Percentiles rank a stretch among this genome's conserved stretches.
These are phyloP conservation scores for Pseudorasbora parva DNA, from an alignment of 2,113 vertebrate species.

Conservation along the genomic window DNA sequence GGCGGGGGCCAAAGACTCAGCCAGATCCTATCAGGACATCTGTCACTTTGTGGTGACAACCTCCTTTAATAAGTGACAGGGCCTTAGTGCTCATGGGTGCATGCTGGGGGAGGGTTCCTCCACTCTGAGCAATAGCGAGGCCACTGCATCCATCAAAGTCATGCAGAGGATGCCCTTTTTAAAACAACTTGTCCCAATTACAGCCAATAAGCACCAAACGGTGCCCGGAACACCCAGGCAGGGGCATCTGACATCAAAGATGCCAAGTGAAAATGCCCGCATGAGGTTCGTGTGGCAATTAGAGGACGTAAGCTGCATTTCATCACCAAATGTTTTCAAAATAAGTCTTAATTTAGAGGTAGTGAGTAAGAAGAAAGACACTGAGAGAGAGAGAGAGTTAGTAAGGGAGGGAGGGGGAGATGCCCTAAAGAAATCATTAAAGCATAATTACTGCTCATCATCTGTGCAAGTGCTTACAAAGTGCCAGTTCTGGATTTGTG, in stretches of 20 bases:
- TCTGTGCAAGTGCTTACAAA: constrained; percentile 76
- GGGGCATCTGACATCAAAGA: constrained; percentile 71
- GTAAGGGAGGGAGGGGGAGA: constrained; percentile 59
- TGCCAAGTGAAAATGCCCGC: constrained; percentile 58
- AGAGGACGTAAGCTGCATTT: constrained; percentile 68
- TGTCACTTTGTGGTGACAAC: constrained; percentile 91
- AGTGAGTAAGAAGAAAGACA: constrained; percentile 23
- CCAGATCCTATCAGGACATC: constrained; percentile 91
- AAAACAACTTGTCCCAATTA: constrained; percentile 76
- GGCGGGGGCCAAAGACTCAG: constrained; percentile 81
- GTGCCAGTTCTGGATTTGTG: constrained; percentile 70
- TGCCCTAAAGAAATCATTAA: constrained; percentile 80
- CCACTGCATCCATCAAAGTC: constrained; percentile 73
- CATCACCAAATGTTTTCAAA: constrained; percentile 75
- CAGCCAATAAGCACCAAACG: constrained; percentile 69
- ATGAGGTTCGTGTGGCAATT: constrained; percentile 66
- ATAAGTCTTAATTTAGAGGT: constrained; percentile 70
- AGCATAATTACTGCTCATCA: constrained; percentile 77
- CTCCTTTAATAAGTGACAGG: constrained; percentile 86
- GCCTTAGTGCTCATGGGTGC: constrained; percentile 79
- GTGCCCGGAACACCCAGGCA: constrained; percentile 63
- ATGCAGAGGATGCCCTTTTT: constrained; percentile 66
- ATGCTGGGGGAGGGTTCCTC: constrained; percentile 58
- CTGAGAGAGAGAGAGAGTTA: constrained; percentile 13
- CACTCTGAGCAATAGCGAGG: constrained; percentile 64